Evolutionary conservation across 1,140 invertebrate species (phyloP).

Genomic region (Plectus sambesii): DNA sequence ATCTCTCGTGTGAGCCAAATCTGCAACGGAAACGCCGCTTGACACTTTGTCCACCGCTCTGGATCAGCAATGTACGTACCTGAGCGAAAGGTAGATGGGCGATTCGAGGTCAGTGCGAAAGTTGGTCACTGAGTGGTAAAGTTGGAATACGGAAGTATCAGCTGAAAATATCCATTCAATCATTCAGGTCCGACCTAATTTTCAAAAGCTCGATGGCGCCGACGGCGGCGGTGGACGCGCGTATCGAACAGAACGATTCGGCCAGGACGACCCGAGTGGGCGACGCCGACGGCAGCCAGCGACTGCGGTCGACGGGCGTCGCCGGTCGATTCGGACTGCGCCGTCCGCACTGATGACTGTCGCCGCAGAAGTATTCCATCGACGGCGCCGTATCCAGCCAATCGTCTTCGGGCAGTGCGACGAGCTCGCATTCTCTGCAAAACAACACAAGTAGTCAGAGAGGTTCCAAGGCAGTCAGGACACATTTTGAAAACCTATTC

Average conservation of each 20-base stretch:
- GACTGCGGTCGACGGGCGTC: slow-evolving; percentile 11
- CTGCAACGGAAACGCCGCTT: slow-evolving; percentile 12
- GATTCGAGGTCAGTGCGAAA: background rate
- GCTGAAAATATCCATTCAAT: slow-evolving; percentile 6
- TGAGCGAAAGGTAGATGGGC: too few relatives aligned
- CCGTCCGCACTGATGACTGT: slow-evolving; percentile 22
- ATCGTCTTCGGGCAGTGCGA: slow-evolving; percentile 28
- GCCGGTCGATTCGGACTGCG: slow-evolving; percentile 10
- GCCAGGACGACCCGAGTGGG: slow-evolving; percentile 23
- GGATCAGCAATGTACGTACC: too few relatives aligned
- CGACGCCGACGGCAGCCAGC: slow-evolving; percentile 23
- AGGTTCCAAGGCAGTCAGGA: too few relatives aligned
- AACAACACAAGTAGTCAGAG: too few relatives aligned
- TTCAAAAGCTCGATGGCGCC: slow-evolving; percentile 11
- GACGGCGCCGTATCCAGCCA: slow-evolving; percentile 23
- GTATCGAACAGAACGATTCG: slow-evolving; percentile 25
- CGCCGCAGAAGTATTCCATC: slow-evolving; percentile 30
- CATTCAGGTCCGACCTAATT: slow-evolving; percentile 5
- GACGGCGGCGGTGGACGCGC: slow-evolving; percentile 17
- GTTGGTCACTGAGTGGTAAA: slow-evolving; percentile 5
- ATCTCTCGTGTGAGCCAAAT: slow-evolving; percentile 21
- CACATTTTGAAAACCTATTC: too few relatives aligned
- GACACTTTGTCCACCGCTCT: slow-evolving; percentile 7
- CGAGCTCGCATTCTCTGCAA: slow-evolving; percentile 21
- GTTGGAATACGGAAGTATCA: slow-evolving; percentile 2